A percentile compares a stretch with the other conserved stretches of the same genome.
These are phyloP conservation scores for Hypomecis punctinalis DNA, from an alignment of 2,888 invertebrate species.

Conservation along the genomic window DNA sequence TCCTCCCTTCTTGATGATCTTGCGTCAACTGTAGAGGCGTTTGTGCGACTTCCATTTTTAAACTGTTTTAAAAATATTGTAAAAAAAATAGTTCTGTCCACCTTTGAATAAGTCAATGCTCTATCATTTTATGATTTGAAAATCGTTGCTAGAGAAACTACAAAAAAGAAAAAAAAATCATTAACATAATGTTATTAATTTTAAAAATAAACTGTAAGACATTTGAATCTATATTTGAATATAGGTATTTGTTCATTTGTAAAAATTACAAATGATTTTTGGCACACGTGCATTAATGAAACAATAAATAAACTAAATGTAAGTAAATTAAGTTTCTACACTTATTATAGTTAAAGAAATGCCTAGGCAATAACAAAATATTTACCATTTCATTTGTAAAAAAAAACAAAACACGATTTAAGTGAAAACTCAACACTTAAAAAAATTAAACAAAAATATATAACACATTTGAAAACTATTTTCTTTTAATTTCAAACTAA, in stretches of 20 bases:
- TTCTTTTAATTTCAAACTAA: not conserved
- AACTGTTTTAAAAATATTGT: not conserved
- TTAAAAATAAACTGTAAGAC: not conserved
- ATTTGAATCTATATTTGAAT: not conserved
- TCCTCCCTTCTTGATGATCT: slow-evolving; percentile 75
- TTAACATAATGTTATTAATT: not conserved
- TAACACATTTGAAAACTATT: no score
- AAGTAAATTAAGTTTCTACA: not conserved
- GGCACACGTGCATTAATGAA: not conserved
- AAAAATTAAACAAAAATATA: no score
- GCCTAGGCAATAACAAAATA: no score
- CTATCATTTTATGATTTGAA: not conserved
- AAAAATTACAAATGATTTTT: not conserved
- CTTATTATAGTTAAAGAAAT: no score
- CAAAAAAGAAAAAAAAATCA: not conserved
- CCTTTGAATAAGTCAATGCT: slow-evolving; percentile 2
- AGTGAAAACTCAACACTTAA: no score
- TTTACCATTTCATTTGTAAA: no score
- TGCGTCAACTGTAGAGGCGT: slow-evolving; percentile 77
- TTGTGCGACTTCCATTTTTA: slow-evolving; percentile 77
- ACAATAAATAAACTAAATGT: not conserved
- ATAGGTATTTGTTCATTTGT: slow-evolving; percentile 1
- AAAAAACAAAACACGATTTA: no score
- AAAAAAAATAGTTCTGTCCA: not conserved
- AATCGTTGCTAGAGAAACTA: not conserved